A percentile compares a stretch with the other conserved stretches of the same genome.
Evolutionary conservation across 2,888 invertebrate genomes (phyloP).

Genomic region (Disparrhopalites patrizii): DNA sequence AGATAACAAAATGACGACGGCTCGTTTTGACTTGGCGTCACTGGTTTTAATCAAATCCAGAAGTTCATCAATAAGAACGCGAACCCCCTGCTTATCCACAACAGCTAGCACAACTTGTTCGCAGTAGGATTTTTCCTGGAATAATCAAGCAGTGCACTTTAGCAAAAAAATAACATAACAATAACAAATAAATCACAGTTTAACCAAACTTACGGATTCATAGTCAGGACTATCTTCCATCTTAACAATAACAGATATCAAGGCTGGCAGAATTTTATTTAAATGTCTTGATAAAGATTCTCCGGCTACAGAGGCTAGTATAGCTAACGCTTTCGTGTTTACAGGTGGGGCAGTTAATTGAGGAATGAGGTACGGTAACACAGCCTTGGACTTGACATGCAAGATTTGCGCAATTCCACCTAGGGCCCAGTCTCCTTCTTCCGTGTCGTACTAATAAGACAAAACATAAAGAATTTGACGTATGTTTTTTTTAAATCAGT

Average conservation of each 20-base stretch:
- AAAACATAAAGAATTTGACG: neutral
- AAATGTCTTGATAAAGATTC: constrained; percentile 86
- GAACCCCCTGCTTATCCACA: constrained; percentile 77
- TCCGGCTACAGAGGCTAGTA: constrained; percentile 90
- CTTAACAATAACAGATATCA: constrained; percentile 57
- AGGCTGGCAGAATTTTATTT: constrained; percentile 84
- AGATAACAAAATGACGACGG: constrained; percentile 80
- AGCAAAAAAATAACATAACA: neutral
- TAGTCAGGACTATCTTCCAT: constrained; percentile 28
- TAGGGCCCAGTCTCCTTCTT: constrained; percentile 79
- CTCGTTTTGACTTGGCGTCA: constrained; percentile 64
- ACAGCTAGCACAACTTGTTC: constrained; percentile 89
- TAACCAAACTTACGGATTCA: constrained; percentile 14
- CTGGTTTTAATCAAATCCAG: constrained; percentile 69
- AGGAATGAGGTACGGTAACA: constrained; percentile 92
- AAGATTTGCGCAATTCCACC: constrained; percentile 96
- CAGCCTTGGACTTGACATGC: constrained; percentile 92
- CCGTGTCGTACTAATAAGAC: constrained; percentile 63
- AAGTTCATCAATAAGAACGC: constrained; percentile 80
- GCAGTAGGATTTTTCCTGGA: constrained; percentile 80
- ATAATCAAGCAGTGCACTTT: neutral
- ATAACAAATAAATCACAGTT: neutral
- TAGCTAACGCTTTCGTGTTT: constrained; percentile 89
- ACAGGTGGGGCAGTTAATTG: constrained; percentile 83
- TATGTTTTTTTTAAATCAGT: neutral